phyloP scores from a whole-genome alignment of 2,888 invertebrate genomes.

The Lapara coniferarum region DNA sequence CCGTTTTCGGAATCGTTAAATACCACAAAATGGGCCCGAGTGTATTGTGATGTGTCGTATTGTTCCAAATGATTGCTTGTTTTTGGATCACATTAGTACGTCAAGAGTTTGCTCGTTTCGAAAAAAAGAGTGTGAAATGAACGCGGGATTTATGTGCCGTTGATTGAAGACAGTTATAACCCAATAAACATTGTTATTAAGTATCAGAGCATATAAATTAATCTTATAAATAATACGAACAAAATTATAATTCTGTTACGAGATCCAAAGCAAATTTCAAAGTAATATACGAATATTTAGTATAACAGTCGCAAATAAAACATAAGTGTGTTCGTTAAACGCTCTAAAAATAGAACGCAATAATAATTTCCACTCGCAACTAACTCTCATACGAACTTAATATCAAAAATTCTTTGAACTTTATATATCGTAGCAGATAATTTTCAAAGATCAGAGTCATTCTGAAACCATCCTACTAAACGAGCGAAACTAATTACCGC shows the following conservation, averaged over 20 bases:
- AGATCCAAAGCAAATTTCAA: not conserved
- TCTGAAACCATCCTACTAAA: constrained; percentile 55
- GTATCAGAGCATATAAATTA: no score
- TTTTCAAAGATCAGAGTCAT: constrained; percentile 44
- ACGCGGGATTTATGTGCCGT: not conserved
- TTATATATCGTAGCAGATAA: constrained; percentile 52
- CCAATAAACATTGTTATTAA: no score
- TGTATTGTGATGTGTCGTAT: constrained; percentile 21
- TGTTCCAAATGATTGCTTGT: constrained; percentile 18
- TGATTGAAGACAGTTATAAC: not conserved
- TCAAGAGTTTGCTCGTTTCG: not conserved
- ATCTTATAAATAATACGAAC: no score
- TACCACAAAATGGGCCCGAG: constrained; percentile 48
- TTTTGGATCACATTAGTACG: constrained; percentile 12
- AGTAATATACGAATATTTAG: constrained; percentile 7
- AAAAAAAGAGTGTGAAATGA: not conserved
- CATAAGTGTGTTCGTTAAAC: constrained; percentile 19
- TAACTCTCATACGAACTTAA: constrained; percentile 48
- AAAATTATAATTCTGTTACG: not conserved
- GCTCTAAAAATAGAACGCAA: constrained; percentile 15
- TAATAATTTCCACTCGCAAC: constrained; percentile 35
- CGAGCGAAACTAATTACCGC: constrained; percentile 72
- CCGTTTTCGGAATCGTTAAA: constrained; percentile 66
- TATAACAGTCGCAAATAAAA: constrained; percentile 10
- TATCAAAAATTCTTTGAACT: constrained; percentile 60